phyloP scores from a whole-genome alignment of 2,888 invertebrate species.

The Chaetogeoica ovagalla region DNA sequence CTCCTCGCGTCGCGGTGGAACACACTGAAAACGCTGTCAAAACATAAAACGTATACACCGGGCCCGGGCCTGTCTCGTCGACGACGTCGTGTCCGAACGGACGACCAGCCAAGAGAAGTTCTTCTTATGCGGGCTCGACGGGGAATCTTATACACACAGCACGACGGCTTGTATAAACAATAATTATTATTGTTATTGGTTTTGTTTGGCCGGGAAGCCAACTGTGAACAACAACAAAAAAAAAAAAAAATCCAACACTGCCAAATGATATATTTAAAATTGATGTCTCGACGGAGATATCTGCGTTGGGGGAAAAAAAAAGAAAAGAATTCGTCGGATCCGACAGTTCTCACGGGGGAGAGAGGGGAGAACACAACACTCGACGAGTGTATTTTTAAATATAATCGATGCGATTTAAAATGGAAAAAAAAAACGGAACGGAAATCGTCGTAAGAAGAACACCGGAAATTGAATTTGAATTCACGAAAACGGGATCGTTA shows the following conservation, averaged over 20 bases:
- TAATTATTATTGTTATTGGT: constrained; percentile 53
- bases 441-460: neutral
- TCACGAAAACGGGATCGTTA: too few species aligned
- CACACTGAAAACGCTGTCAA: constrained; percentile 38
- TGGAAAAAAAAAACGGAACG: neutral
- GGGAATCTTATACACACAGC: constrained; percentile 46
- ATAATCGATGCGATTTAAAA: neutral
- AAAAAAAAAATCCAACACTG: constrained; percentile 37
- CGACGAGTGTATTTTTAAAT: too few species aligned
- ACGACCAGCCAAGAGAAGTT: constrained; percentile 25
- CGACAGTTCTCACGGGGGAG: constrained; percentile 14
- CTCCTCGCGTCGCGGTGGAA: constrained; percentile 37
- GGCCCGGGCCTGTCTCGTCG: constrained; percentile 3
- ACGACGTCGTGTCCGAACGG: neutral
- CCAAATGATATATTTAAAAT: constrained; percentile 47
- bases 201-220: constrained; percentile 44
- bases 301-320: neutral
- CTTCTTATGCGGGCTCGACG: constrained; percentile 42
- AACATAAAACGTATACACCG: constrained; percentile 30
- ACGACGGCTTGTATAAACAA: constrained; percentile 51
- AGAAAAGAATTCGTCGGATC: neutral
- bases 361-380: neutral
- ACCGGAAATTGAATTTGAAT: neutral
- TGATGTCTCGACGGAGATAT: constrained; percentile 25
- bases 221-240: neutral